A percentile compares a stretch with the other conserved stretches of the same genome.
phyloP scores from a whole-genome alignment of 2,888 invertebrate species.

The Drosophila kuntzei region DNA sequence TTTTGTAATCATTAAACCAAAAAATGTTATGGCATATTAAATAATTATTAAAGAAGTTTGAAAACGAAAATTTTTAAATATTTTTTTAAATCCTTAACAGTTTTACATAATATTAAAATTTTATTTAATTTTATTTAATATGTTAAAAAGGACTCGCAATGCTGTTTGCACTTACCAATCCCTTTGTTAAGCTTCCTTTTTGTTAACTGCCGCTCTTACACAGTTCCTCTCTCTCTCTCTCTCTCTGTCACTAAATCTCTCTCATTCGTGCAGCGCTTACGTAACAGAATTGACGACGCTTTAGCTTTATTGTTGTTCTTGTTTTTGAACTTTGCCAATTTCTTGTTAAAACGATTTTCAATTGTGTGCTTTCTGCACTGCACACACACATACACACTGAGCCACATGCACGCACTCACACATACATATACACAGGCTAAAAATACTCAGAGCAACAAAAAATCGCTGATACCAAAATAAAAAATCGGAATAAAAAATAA shows the following conservation, averaged over 20 bases:
- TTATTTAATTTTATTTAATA: too few species aligned
- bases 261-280: constrained; percentile 27
- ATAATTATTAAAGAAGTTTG: too few species aligned
- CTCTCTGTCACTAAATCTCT: background rate
- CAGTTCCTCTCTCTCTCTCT: background rate
- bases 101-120: too few species aligned
- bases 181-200: constrained; percentile 14
- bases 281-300: constrained; percentile 32
- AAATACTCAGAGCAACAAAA: constrained; percentile 51
- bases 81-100: too few species aligned
- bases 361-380: constrained; percentile 34
- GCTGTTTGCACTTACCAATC: constrained; percentile 39
- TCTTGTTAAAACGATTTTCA: constrained; percentile 37
- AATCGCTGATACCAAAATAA: constrained; percentile 52
- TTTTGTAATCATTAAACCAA: too few species aligned
- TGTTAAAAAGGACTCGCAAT: background rate
- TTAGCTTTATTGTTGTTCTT: constrained; percentile 25
- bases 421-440: constrained; percentile 34
- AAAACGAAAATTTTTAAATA: too few species aligned
- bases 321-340: constrained; percentile 44
- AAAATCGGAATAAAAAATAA: constrained; percentile 3
- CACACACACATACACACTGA: constrained; percentile 20
- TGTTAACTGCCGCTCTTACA: constrained; percentile 4
- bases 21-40: too few species aligned
- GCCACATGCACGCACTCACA: background rate